phyloP scores from a whole-genome alignment of 2,888 invertebrate genomes.

The Phortica magna region DNA sequence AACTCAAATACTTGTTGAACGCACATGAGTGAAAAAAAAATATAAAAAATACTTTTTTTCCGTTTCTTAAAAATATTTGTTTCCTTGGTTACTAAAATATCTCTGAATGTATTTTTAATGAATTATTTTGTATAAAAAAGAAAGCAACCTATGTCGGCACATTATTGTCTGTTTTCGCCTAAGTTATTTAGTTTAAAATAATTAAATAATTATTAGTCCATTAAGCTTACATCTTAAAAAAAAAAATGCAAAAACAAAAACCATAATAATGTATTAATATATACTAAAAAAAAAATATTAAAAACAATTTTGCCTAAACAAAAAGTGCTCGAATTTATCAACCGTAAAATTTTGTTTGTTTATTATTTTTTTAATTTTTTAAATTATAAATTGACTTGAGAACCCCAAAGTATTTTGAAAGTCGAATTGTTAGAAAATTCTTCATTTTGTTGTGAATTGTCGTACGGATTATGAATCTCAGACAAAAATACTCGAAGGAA shows the following conservation, averaged over 20 bases:
- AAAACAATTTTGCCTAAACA: constrained; percentile 44
- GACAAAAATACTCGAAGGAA: too few relatives aligned
- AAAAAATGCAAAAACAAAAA: neutral
- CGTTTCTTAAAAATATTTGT: too few relatives aligned
- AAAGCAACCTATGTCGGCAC: neutral
- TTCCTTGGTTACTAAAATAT: too few relatives aligned
- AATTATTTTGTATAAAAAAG: too few relatives aligned
- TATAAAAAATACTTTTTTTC: too few relatives aligned
- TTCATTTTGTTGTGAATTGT: too few relatives aligned
- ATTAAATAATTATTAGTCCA: constrained; percentile 25
- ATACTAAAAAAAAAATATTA: constrained; percentile 40
- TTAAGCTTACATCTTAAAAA: neutral
- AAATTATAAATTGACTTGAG: neutral
- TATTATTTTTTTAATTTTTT: constrained; percentile 31
- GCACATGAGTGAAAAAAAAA: too few relatives aligned
- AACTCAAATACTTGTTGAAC: too few relatives aligned
- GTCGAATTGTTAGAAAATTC: too few relatives aligned
- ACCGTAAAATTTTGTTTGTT: constrained; percentile 35
- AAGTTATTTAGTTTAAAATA: constrained; percentile 32
- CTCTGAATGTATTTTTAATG: too few relatives aligned
- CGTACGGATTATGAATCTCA: too few relatives aligned
- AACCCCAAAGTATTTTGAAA: too few relatives aligned
- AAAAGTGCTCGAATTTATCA: constrained; percentile 41
- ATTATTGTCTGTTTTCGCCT: constrained; percentile 25
- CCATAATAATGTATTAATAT: constrained; percentile 26